Evolutionary conservation across 2,888 invertebrate species (phyloP).

Genomic region (Thereva nobilitata): DNA sequence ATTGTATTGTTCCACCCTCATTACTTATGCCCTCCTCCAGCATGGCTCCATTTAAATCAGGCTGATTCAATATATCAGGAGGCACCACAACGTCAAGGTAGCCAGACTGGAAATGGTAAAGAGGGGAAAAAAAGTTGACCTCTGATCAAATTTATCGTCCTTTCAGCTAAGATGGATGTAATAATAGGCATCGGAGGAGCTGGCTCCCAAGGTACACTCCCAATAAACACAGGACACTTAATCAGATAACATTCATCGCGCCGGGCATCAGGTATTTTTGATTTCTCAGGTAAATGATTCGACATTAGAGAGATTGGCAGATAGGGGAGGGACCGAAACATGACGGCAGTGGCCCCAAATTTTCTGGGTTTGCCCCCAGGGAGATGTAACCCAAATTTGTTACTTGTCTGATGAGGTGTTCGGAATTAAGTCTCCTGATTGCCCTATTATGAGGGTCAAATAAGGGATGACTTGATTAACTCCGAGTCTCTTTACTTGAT

Average conservation of each 20-base stretch:
- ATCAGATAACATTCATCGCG: too few relatives aligned
- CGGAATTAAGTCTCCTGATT: slow-evolving; percentile 25
- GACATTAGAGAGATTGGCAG: too few relatives aligned
- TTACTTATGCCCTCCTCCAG: slow-evolving; percentile 73
- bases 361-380: not conserved
- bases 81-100: slow-evolving; percentile 84
- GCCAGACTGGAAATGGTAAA: slow-evolving; percentile 69
- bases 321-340: too few relatives aligned
- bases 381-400: slow-evolving; percentile 20
- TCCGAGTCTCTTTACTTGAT: slow-evolving; percentile 4
- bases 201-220: too few relatives aligned
- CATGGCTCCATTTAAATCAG: slow-evolving; percentile 49
- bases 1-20: slow-evolving; percentile 77
- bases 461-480: not conserved
- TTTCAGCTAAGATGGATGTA: too few relatives aligned
- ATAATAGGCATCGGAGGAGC: too few relatives aligned
- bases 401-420: slow-evolving; percentile 3
- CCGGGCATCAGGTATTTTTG: too few relatives aligned
- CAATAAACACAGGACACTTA: too few relatives aligned
- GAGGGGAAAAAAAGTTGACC: too few relatives aligned
- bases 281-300: too few relatives aligned
- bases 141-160: too few relatives aligned
- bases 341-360: too few relatives aligned
- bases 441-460: slow-evolving; percentile 16
- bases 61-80: slow-evolving; percentile 77